Evolutionary conservation across 2,888 invertebrate genomes (phyloP).

Genomic region (Drosophila testacea): DNA sequence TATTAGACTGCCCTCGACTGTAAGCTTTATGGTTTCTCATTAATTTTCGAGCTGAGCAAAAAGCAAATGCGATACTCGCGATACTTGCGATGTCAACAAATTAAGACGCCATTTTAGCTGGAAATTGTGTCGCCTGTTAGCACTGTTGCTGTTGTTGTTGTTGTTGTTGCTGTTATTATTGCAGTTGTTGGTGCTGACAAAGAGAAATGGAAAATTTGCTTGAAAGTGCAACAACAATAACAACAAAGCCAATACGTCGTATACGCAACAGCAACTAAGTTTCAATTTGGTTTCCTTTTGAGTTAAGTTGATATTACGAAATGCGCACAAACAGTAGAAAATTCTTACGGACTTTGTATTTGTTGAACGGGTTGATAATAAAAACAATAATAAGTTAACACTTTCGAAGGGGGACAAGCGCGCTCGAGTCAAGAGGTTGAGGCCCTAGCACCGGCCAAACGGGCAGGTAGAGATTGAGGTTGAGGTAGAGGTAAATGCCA

Average conservation of each 20-base stretch:
- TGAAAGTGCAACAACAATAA: slow-evolving; percentile 46
- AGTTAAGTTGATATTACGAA: slow-evolving; percentile 62
- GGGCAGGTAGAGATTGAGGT: slow-evolving; percentile 61
- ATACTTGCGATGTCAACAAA: slow-evolving; percentile 71
- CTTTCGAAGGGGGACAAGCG: slow-evolving; percentile 33
- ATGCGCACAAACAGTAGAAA: slow-evolving; percentile 41
- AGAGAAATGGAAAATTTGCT: slow-evolving; percentile 54
- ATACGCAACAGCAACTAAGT: slow-evolving; percentile 26
- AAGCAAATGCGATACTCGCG: slow-evolving; percentile 56
- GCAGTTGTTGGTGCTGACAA: slow-evolving; percentile 51
- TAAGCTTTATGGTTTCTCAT: slow-evolving; percentile 53
- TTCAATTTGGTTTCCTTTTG: slow-evolving; percentile 21
- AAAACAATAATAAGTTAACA: slow-evolving; percentile 38
- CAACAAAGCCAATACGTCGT: slow-evolving; percentile 15
- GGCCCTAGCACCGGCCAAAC: slow-evolving; percentile 47
- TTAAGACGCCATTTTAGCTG: slow-evolving; percentile 76
- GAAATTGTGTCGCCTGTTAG: slow-evolving; percentile 66
- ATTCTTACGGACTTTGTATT: slow-evolving; percentile 39
- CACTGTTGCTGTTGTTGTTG: slow-evolving; percentile 13
- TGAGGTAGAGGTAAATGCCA: slow-evolving; percentile 45
- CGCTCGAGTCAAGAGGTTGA: slow-evolving; percentile 74
- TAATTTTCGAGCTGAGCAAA: slow-evolving; percentile 56
- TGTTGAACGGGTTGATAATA: slow-evolving; percentile 63
- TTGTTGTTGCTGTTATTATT: slow-evolving; percentile 16
- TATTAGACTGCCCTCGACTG: slow-evolving; percentile 43